phyloP scores from a whole-genome alignment of 2,113 vertebrate species.

The Leucosticte australis region DNA sequence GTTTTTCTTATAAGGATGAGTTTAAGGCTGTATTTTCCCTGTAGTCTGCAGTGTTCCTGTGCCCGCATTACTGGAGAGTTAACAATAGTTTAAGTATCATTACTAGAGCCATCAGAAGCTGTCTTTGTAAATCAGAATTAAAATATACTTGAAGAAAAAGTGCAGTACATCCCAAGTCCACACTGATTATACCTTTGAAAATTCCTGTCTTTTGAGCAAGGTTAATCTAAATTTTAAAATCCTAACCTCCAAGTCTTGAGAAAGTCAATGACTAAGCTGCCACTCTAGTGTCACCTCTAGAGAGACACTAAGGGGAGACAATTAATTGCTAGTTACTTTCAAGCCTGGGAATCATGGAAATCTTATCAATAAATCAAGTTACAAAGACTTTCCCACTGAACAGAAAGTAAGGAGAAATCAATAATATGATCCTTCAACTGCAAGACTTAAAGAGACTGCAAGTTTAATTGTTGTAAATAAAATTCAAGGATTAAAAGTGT shows the following conservation, averaged over 20 bases:
- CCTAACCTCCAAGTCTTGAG: not conserved
- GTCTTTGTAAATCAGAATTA: not conserved
- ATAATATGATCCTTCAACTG: not conserved
- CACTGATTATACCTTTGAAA: not conserved
- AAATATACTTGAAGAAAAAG: not conserved
- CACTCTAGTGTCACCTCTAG: not conserved
- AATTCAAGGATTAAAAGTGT: conserved; percentile 2
- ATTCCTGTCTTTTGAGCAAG: not conserved
- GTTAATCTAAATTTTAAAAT: not conserved
- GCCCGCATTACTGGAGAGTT: not conserved
- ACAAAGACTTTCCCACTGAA: not conserved
- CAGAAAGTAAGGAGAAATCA: not conserved
- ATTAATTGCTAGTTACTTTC: not conserved
- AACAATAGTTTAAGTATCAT: not conserved
- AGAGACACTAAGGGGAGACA: not conserved
- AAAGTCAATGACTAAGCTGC: not conserved
- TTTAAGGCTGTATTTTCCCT: not conserved
- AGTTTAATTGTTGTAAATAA: not conserved
- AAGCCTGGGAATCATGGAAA: not conserved
- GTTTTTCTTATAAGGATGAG: not conserved
- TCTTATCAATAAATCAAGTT: not conserved
- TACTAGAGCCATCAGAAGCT: not conserved
- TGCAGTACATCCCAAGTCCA: not conserved
- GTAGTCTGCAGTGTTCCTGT: not conserved
- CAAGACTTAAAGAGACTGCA: not conserved